phyloP scores from a whole-genome alignment of 2,113 vertebrate species.

The Butastur rufipennis region DNA sequence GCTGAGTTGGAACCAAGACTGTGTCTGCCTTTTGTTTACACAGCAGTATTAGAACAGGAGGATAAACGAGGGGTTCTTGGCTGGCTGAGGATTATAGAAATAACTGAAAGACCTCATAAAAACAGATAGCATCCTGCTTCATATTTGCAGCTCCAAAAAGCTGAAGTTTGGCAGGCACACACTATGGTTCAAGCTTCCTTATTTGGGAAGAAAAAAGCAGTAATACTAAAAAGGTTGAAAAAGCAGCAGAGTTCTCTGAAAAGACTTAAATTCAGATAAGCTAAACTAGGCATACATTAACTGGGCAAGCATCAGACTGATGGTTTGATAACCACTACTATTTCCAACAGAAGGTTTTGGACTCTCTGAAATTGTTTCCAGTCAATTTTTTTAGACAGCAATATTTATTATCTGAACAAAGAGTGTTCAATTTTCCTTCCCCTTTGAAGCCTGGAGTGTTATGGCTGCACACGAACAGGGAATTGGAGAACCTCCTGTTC shows the following conservation, averaged over 20 bases:
- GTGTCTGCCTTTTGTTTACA: constrained; percentile 32
- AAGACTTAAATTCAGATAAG: constrained; percentile 5
- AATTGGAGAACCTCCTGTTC: neutral
- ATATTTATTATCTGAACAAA: neutral
- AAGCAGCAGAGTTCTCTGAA: neutral
- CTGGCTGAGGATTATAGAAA: constrained; percentile 52
- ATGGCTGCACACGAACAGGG: neutral
- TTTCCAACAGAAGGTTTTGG: neutral
- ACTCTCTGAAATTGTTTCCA: neutral
- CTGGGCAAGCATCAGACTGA: neutral
- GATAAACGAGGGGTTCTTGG: constrained; percentile 45
- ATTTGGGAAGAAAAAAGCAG: constrained; percentile 64
- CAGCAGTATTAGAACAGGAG: constrained; percentile 29
- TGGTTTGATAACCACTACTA: neutral
- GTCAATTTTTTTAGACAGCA: neutral
- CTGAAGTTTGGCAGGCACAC: constrained; percentile 47
- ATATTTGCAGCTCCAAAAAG: constrained; percentile 46
- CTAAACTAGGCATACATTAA: neutral
- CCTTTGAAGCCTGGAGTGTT: neutral
- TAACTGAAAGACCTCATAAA: constrained; percentile 65
- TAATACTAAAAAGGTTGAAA: constrained; percentile 10
- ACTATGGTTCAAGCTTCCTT: constrained; percentile 47
- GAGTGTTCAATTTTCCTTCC: neutral
- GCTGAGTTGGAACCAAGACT: neutral
- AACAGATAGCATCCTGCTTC: constrained; percentile 46